Conservation (phyloP, 2,888 invertebrate genomes). For the Cephonodes hylas region DNA sequence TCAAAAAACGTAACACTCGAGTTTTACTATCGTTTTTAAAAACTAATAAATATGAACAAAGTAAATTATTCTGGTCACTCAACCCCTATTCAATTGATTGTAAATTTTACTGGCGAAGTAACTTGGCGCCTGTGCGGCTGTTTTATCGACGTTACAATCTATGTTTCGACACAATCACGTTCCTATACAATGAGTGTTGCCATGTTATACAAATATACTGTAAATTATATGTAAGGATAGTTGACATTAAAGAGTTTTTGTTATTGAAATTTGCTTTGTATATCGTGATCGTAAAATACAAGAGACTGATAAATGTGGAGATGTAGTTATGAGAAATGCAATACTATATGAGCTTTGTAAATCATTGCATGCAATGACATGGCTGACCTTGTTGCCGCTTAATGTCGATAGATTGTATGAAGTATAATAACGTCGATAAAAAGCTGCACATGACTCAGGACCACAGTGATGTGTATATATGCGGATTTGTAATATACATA, state of each 20-base stretch:
- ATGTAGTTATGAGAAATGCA: background rate
- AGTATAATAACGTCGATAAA: slow-evolving; percentile 3
- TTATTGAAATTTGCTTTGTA: background rate
- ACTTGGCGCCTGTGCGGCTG: slow-evolving; percentile 7
- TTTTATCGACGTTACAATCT: background rate
- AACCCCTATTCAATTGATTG: slow-evolving; percentile 56
- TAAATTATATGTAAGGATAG: background rate
- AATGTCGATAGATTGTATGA: background rate
- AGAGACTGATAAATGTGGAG: slow-evolving; percentile 7
- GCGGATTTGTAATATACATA: slow-evolving; percentile 47
- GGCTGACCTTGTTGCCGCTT: slow-evolving; percentile 7
- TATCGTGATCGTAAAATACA: slow-evolving; percentile 2
- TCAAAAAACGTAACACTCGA: background rate
- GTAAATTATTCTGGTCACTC: slow-evolving; percentile 69
- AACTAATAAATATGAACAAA: slow-evolving; percentile 28
- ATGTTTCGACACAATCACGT: background rate
- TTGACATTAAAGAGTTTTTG: background rate
- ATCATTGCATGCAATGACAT: background rate
- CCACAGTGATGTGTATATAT: slow-evolving; percentile 39
- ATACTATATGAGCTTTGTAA: background rate
- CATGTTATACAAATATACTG: background rate
- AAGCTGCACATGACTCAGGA: background rate
- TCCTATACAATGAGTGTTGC: slow-evolving; percentile 1
- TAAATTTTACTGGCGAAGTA: slow-evolving; percentile 38
- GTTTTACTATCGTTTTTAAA: slow-evolving; percentile 18